Percentiles rank a stretch among this genome's conserved stretches.
These are phyloP conservation scores for Ectemnius cavifrons DNA, from an alignment of 2,888 invertebrate species.

Conservation along the genomic window DNA sequence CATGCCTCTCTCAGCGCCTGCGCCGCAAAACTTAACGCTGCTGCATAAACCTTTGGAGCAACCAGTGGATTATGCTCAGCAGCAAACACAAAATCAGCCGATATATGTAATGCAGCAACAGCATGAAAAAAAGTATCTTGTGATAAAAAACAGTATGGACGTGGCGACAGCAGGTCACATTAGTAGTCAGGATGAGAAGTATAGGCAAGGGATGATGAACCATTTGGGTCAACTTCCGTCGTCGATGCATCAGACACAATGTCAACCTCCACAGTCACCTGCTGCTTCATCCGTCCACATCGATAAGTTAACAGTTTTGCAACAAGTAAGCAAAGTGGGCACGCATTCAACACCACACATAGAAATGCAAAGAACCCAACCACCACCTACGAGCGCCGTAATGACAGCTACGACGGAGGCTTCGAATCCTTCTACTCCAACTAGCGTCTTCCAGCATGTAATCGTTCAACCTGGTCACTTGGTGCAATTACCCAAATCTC, in stretches of 20 bases:
- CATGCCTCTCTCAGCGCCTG: constrained; percentile 62
- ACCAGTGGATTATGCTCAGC: constrained; percentile 72
- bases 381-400: constrained; percentile 68
- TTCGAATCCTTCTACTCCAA: constrained; percentile 70
- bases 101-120: constrained; percentile 75
- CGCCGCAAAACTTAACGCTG: constrained; percentile 69
- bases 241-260: constrained; percentile 68
- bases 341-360: constrained; percentile 62
- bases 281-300: constrained; percentile 68
- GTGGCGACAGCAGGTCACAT: constrained; percentile 75
- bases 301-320: constrained; percentile 70
- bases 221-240: constrained; percentile 68
- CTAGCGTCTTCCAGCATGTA: constrained; percentile 82
- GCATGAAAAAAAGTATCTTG: constrained; percentile 82
- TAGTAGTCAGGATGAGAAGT: constrained; percentile 78
- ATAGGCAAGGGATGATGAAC: constrained; percentile 70
- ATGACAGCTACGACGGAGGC: constrained; percentile 71
- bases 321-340: constrained; percentile 72
- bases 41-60: constrained; percentile 71
- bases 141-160: constrained; percentile 80
- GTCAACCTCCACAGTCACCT: constrained; percentile 70
- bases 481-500: constrained; percentile 81
- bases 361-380: constrained; percentile 70
- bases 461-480: constrained; percentile 91
- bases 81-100: constrained; percentile 61